Evolutionary conservation across 2,113 vertebrate species (phyloP).

Genomic region (Rhodinocichla rosea): DNA sequence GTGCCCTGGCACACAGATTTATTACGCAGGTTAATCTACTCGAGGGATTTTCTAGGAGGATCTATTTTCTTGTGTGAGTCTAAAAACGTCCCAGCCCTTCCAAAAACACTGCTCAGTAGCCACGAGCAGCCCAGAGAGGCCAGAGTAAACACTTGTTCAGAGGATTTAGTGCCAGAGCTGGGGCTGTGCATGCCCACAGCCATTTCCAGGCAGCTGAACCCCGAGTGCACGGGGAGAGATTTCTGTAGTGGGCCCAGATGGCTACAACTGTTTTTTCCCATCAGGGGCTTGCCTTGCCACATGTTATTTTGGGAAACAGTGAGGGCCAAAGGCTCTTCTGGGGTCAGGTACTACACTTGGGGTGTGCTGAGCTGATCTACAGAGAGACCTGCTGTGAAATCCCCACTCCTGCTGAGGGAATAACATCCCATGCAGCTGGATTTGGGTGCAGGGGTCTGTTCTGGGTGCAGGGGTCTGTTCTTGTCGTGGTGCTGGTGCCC

Average conservation of each 20-base stretch:
- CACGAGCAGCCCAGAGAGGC: not conserved
- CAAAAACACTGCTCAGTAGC: not conserved
- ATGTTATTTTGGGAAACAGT: not conserved
- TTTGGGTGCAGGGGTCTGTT: not conserved
- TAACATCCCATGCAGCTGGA: rapidly evolving
- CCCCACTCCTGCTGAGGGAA: not conserved
- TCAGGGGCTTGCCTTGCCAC: rapidly evolving
- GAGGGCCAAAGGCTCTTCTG: not conserved
- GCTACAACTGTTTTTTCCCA: not conserved
- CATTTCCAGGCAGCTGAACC: not conserved
- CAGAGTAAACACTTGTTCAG: rapidly evolving
- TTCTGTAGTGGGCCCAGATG: not conserved
- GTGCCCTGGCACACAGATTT: not conserved
- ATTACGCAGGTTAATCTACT: not conserved
- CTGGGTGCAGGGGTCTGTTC: not conserved
- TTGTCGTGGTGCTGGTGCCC: rapidly evolving
- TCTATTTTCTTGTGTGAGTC: not conserved
- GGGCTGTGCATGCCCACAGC: not conserved
- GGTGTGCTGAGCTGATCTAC: not conserved
- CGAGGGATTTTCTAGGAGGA: not conserved
- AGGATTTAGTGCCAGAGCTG: not conserved
- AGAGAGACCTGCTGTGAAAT: not conserved
- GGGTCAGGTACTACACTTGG: too few species aligned
- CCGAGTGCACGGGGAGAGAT: rapidly evolving
- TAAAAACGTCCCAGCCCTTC: not conserved